These are phyloP conservation scores for Greenwoodochromis staneri DNA, from an alignment of 2,113 vertebrate genomes.

Conservation along the genomic window DNA sequence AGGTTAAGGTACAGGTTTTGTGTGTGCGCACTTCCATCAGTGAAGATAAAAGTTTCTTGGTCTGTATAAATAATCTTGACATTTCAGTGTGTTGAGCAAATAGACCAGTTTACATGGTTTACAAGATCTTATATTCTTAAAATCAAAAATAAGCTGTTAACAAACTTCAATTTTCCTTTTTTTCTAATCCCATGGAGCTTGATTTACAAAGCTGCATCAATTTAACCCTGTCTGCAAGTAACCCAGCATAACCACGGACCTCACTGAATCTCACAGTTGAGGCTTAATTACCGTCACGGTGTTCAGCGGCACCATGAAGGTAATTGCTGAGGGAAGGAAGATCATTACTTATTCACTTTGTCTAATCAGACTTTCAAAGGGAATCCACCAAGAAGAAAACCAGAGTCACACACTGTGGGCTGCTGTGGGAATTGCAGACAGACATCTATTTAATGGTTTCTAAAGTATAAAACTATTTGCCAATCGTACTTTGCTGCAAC, in stretches of 20 bases:
- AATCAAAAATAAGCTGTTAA: not conserved
- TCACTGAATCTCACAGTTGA: not conserved
- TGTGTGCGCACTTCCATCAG: rapidly evolving
- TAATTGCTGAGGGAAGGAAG: conserved; percentile 31
- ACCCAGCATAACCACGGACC: not conserved
- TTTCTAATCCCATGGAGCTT: not conserved
- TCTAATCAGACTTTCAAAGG: conserved; percentile 22
- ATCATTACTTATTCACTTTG: conserved; percentile 36
- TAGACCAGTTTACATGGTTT: not conserved
- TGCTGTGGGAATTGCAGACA: not conserved
- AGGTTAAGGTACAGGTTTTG: not conserved
- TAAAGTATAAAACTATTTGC: not conserved
- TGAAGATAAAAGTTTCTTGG: not conserved
- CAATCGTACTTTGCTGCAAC: not conserved
- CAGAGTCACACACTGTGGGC: not conserved
- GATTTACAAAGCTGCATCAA: not conserved
- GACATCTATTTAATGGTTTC: not conserved
- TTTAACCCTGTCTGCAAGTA: not conserved
- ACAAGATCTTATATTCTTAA: not conserved
- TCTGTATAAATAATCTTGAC: not conserved
- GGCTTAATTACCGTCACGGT: conserved; percentile 8
- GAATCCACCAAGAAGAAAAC: not conserved
- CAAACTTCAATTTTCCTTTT: not conserved
- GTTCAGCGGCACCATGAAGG: not conserved
- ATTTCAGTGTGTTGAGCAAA: not conserved